Base-by-base conservation (phyloP, 2,888 invertebrate genomes). In the Ophion costatus region DNA sequence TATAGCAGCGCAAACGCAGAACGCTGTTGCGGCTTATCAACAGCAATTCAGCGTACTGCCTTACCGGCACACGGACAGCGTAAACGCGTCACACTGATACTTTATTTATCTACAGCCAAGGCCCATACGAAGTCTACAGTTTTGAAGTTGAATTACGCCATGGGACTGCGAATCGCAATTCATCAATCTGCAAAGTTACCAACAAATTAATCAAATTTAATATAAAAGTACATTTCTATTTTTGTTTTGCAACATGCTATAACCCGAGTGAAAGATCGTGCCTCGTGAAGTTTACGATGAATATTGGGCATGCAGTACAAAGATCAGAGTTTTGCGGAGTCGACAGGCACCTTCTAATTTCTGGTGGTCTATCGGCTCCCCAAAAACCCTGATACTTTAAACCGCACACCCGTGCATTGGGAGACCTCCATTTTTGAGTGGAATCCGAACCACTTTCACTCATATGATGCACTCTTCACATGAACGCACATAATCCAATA, bases 341-440 rank as follows among this genome's bases (percentile, higher is more conserved):
- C n/a, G 33, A 7, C 38, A 17, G n/a, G 9, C 64, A 64, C 17
- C 64, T 33, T 64, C 33, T 29, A 64, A 64, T 64, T 38, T n/a
- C 29, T n/a, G n/a, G 5, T 17, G n/a, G 64, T 7, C 33, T 17
- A 64, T 10, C 14, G 0, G 24, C 10, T 2, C 61, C 24, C 22
- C 61, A 24, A 61, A 61, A 61, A 61, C 61, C 10, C 64, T 1
- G 64, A 64, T 38, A 33, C 64, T 64, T 64, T 64, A 64, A 64
- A 64, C 64, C 9, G 64, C 64, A 38, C 64, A 64, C 33, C 33
- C 33, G 64, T 64, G 64, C 64, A 20, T 64, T 38, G 64, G 33
- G 64, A 33, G 64, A 64, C 33, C 64, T 64, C 29, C 29, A 4
- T 29, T 29, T 29, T 29, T 29, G 0, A 29, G 29, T 29, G 29